phyloP scores from a whole-genome alignment of 2,797 vertebrate species.

The Rousettus madagascariensis region DNA sequence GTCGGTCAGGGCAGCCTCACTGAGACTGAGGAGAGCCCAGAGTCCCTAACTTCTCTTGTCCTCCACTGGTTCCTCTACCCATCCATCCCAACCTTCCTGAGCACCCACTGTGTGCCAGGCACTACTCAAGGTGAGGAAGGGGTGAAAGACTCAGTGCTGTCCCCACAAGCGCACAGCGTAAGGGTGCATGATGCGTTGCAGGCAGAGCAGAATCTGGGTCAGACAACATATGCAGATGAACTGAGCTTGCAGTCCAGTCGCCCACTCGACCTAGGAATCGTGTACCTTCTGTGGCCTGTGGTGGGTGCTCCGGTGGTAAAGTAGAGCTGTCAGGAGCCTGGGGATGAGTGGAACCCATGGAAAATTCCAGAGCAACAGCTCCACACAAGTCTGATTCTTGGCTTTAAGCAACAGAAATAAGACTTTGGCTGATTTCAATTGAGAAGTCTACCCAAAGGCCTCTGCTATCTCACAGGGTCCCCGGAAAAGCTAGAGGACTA shows the following conservation, averaged over 20 bases:
- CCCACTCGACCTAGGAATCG: neutral
- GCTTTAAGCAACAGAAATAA: neutral
- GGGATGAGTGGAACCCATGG: neutral
- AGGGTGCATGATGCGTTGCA: accelerated
- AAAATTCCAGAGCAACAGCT: neutral
- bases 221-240: neutral
- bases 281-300: neutral
- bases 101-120: neutral
- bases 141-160: neutral
- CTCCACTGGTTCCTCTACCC: neutral
- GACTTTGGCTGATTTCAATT: neutral
- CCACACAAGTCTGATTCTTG: neutral
- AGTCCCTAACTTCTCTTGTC: neutral
- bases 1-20: neutral
- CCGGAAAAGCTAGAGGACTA: neutral
- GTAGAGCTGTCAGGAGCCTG: neutral
- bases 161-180: neutral
- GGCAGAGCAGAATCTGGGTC: neutral
- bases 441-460: neutral
- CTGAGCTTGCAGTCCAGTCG: neutral
- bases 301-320: neutral
- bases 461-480: neutral
- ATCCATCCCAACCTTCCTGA: neutral
- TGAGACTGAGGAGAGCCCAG: neutral
- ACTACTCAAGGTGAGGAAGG: neutral